Conservation (phyloP, 2,888 invertebrate genomes). For the Keiferia lycopersicella region DNA sequence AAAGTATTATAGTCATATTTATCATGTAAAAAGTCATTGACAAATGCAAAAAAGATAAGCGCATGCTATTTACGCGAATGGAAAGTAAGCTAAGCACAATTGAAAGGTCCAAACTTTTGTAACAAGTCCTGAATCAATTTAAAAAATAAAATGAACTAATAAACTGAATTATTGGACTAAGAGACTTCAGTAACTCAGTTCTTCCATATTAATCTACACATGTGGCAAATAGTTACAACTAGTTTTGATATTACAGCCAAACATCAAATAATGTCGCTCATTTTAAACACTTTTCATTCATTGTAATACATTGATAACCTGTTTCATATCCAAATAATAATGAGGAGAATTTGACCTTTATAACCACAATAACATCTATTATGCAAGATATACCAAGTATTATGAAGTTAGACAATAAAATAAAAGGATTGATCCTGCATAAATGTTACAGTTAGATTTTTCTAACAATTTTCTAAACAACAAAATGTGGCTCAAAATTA, state of each 20-base stretch:
- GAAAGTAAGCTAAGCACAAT: not conserved
- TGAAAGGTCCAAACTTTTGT: no score
- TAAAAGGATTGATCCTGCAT: conserved; percentile 32
- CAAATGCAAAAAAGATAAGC: conserved; percentile 22
- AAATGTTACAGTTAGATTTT: not conserved
- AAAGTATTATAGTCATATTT: not conserved
- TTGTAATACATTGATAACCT: not conserved
- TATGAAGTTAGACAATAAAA: conserved; percentile 35
- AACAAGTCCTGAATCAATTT: no score
- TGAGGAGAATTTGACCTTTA: conserved; percentile 12
- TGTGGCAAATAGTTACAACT: not conserved
- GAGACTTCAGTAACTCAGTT: no score
- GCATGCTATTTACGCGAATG: not conserved
- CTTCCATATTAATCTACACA: no score
- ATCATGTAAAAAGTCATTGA: conserved; percentile 21
- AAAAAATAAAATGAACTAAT: no score
- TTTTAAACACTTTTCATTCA: not conserved
- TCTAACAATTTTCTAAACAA: not conserved
- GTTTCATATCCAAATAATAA: not conserved
- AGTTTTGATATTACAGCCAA: not conserved
- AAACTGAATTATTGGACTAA: not conserved
- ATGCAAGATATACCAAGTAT: conserved; percentile 43
- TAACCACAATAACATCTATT: conserved; percentile 39
- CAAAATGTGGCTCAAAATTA: not conserved
- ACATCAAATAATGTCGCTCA: not conserved